Evolutionary conservation across 2,888 invertebrate species (phyloP).

Genomic region (Tenodera sinensis): DNA sequence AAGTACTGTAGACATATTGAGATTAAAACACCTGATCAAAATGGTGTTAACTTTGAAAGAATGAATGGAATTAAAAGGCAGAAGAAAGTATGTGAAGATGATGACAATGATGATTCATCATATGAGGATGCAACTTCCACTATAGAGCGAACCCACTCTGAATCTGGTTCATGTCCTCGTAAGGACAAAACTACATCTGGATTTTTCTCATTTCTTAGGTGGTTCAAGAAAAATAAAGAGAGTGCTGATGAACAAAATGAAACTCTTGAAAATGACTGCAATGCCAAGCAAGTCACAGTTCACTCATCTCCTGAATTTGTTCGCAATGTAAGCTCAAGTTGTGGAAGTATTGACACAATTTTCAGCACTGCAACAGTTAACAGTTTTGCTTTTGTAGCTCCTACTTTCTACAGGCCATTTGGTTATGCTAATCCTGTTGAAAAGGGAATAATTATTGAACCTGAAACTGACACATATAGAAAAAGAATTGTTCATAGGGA

Average conservation of each 20-base stretch:
- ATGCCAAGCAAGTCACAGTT: background rate
- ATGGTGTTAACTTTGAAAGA: conserved; percentile 15
- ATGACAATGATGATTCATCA: conserved; percentile 19
- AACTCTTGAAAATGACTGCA: background rate
- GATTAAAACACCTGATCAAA: background rate
- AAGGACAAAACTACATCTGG: conserved; percentile 41
- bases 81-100: background rate
- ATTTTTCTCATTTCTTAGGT: conserved; percentile 64
- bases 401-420: conserved; percentile 50
- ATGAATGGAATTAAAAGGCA: conserved; percentile 19
- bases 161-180: conserved; percentile 26
- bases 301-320: conserved; percentile 33
- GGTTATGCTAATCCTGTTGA: conserved; percentile 43
- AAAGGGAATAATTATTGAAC: conserved; percentile 50
- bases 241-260: conserved; percentile 29
- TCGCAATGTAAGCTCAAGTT: conserved; percentile 47
- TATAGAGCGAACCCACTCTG: conserved; percentile 8
- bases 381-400: conserved; percentile 66
- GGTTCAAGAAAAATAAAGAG: conserved; percentile 61
- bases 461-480: conserved; percentile 62
- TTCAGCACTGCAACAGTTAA: conserved; percentile 69
- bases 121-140: conserved; percentile 24
- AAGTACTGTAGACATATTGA: conserved; percentile 1
- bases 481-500: conserved; percentile 59
- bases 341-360: conserved; percentile 62